Conservation (phyloP, 2,113 vertebrate genomes). For the Tonatia bakeri region DNA sequence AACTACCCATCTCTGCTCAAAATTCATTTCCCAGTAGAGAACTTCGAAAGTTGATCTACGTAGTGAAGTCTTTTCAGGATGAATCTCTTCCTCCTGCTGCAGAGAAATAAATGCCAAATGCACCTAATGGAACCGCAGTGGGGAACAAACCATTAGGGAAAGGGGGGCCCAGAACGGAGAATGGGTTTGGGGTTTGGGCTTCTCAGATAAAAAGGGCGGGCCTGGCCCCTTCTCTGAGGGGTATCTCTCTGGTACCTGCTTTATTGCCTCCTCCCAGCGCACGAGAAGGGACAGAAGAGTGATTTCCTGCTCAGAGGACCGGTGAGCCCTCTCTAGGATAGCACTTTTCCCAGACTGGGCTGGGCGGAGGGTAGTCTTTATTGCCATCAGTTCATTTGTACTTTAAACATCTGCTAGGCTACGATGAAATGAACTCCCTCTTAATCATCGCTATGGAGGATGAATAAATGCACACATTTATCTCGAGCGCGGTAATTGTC, state of each 20-base stretch:
- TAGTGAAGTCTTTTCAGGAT: background rate
- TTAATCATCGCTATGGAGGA: slow-evolving; percentile 48
- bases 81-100: background rate
- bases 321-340: background rate
- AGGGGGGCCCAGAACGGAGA: background rate
- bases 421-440: slow-evolving; percentile 22
- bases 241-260: background rate
- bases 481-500: slow-evolving; percentile 37
- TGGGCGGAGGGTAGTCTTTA: background rate
- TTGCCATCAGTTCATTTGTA: slow-evolving; percentile 42
- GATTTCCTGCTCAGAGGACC: background rate
- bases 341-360: background rate
- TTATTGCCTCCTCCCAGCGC: background rate
- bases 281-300: background rate
- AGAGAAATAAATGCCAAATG: background rate
- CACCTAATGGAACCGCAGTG: background rate
- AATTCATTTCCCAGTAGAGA: background rate
- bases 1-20: background rate
- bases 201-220: background rate
- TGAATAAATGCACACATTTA: slow-evolving; percentile 56
- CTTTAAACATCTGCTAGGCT: slow-evolving; percentile 51
- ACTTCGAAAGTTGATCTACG: background rate
- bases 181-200: background rate
- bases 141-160: background rate
- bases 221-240: background rate